phyloP scores from a whole-genome alignment of 2,797 vertebrate genomes.

The Pteronotus mesoamericanus region DNA sequence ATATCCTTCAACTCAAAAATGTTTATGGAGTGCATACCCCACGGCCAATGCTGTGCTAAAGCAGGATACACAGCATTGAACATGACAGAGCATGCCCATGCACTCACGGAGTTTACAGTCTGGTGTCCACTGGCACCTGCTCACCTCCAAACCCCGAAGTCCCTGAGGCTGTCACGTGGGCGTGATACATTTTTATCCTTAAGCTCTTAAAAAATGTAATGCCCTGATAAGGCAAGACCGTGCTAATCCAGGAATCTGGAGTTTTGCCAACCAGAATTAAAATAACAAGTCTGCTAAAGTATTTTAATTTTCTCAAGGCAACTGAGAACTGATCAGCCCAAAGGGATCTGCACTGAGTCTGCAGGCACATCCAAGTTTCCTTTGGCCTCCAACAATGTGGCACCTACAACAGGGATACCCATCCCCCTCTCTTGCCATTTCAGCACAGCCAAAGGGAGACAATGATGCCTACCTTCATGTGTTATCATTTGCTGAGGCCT shows the following conservation, averaged over 20 bases:
- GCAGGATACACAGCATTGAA: neutral
- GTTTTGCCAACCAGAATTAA: neutral
- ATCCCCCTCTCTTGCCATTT: neutral
- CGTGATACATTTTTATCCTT: neutral
- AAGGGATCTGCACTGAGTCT: neutral
- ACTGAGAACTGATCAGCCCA: neutral
- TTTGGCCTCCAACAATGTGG: neutral
- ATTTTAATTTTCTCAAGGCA: neutral
- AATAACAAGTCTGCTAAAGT: neutral
- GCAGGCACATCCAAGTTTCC: neutral
- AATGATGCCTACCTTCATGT: fast-evolving
- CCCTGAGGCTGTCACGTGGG: neutral
- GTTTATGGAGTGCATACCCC: neutral
- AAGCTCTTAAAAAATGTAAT: neutral
- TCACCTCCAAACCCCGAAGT: neutral
- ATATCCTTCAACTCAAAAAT: neutral
- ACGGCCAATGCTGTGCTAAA: neutral
- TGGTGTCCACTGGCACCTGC: neutral
- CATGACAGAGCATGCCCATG: neutral
- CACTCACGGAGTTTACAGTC: neutral
- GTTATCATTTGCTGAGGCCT: neutral
- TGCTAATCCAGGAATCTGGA: neutral
- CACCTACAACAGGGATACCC: too few species aligned
- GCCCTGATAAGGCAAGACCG: neutral
- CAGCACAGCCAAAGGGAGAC: neutral